Conservation (phyloP, 2,113 vertebrate genomes). For the Hippocampus comes region DNA sequence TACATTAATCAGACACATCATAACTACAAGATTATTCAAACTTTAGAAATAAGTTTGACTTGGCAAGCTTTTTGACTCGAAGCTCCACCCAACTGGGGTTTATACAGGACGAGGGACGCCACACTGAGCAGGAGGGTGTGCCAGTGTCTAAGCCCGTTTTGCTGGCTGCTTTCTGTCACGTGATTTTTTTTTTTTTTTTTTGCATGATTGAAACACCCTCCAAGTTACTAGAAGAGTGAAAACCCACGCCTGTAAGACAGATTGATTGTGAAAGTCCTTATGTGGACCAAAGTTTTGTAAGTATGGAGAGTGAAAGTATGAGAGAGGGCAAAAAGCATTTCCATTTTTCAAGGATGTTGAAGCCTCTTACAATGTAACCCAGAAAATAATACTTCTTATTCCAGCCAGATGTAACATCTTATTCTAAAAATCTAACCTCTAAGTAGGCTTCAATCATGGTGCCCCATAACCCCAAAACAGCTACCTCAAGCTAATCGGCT, state of each 20-base stretch:
- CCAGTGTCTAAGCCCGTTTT: conserved; percentile 11
- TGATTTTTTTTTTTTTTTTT: conserved; percentile 23
- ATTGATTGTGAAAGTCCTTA: conserved; percentile 4
- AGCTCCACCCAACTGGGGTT: conserved; percentile 25
- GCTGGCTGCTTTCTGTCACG: conserved; percentile 41
- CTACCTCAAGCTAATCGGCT: background rate
- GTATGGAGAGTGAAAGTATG: conserved; percentile 1
- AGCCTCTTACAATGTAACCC: background rate
- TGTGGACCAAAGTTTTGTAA: conserved; percentile 1
- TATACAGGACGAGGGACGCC: conserved; percentile 17
- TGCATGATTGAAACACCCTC: conserved; percentile 41
- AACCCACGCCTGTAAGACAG: background rate
- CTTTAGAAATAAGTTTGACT: background rate
- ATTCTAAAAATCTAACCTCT: background rate
- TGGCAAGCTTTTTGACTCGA: background rate
- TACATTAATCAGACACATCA: no score
- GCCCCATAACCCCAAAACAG: background rate
- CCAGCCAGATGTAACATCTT: background rate
- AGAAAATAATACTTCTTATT: background rate
- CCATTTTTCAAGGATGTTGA: conserved; percentile 8
- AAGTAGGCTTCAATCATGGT: background rate
- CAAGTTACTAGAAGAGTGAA: background rate
- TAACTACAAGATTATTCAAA: background rate
- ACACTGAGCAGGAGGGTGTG: conserved; percentile 28
- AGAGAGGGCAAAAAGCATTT: conserved; percentile 19